Evolutionary conservation across 2,113 vertebrate species (phyloP).

Genomic region (Sebastes schlegelii): DNA sequence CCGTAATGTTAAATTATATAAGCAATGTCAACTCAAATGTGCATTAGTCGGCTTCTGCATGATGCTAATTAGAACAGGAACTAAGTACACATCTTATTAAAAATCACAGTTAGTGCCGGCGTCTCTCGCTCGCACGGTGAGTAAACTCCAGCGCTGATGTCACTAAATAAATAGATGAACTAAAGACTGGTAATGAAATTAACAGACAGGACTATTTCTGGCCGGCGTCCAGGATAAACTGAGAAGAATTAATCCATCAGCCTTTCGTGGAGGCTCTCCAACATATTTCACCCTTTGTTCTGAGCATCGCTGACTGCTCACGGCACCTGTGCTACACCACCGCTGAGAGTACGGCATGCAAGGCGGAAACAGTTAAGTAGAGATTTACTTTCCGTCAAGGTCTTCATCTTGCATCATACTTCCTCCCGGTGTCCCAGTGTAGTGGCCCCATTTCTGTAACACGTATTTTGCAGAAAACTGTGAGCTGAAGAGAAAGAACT

Average conservation of each 20-base stretch:
- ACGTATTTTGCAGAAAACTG: conserved; percentile 30
- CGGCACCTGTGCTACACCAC: conserved; percentile 41
- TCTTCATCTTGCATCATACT: conserved; percentile 49
- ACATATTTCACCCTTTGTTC: conserved; percentile 42
- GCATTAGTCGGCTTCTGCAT: conserved; percentile 60
- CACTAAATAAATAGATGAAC: conserved; percentile 63
- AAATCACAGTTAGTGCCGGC: conserved; percentile 53
- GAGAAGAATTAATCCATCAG: conserved; percentile 35
- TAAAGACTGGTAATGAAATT: conserved; percentile 61
- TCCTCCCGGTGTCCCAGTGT: conserved; percentile 13
- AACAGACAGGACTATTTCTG: conserved; percentile 60
- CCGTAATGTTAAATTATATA: conserved; percentile 77
- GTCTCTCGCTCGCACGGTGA: conserved; percentile 31
- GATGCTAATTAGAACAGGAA: conserved; percentile 74
- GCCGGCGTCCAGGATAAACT: conserved; percentile 44
- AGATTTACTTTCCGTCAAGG: conserved; percentile 62
- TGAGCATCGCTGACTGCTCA: conserved; percentile 42
- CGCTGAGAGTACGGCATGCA: conserved; percentile 25
- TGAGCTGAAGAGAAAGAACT: conserved; percentile 11
- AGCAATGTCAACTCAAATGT: conserved; percentile 69
- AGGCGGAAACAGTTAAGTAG: conserved; percentile 39
- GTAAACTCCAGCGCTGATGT: conserved; percentile 52
- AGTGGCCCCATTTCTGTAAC: conserved; percentile 27
- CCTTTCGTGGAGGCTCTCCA: conserved; percentile 21
- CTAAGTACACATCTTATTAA: conserved; percentile 69